A percentile compares a stretch with the other conserved stretches of the same genome.
Evolutionary conservation across 1,140 invertebrate genomes (phyloP).

Genomic region (Cotesia typhae): DNA sequence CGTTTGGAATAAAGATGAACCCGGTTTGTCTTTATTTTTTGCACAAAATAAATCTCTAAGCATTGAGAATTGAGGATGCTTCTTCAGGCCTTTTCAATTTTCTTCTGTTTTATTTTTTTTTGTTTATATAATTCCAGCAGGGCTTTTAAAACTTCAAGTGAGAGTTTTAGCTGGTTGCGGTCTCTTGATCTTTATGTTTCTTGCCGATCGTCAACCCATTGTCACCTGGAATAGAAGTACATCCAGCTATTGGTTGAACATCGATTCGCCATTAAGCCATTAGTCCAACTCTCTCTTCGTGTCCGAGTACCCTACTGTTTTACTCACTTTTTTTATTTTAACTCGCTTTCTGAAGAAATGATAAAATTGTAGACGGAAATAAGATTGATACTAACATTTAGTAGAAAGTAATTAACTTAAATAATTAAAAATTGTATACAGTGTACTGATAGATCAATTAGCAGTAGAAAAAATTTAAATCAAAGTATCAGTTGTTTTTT

Average conservation of each 20-base stretch:
- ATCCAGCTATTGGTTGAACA: conserved; percentile 44
- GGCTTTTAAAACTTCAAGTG: neutral
- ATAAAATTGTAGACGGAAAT: conserved; percentile 1
- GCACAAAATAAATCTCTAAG: conserved; percentile 5
- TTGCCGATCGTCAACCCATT: conserved; percentile 15
- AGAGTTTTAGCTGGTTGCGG: too few relatives aligned
- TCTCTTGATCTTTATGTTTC: neutral
- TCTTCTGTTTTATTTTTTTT: conserved; percentile 16
- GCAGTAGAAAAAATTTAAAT: too few relatives aligned
- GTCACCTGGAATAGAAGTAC: conserved; percentile 23
- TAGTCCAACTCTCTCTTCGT: conserved; percentile 39
- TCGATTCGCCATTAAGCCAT: conserved; percentile 59
- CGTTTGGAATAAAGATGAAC: conserved; percentile 27
- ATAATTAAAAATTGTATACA: too few relatives aligned
- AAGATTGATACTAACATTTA: neutral
- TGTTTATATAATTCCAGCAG: neutral
- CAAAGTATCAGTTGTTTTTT: too few relatives aligned
- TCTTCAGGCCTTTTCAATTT: neutral
- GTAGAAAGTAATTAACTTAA: too few relatives aligned
- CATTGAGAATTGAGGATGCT: neutral
- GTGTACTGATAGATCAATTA: too few relatives aligned
- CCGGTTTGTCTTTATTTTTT: conserved; percentile 26
- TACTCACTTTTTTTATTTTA: neutral
- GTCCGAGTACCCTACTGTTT: neutral
- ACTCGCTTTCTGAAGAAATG: neutral